Base-by-base conservation (phyloP, 2,113 vertebrate genomes). In the Nannobrachium achirus region DNA sequence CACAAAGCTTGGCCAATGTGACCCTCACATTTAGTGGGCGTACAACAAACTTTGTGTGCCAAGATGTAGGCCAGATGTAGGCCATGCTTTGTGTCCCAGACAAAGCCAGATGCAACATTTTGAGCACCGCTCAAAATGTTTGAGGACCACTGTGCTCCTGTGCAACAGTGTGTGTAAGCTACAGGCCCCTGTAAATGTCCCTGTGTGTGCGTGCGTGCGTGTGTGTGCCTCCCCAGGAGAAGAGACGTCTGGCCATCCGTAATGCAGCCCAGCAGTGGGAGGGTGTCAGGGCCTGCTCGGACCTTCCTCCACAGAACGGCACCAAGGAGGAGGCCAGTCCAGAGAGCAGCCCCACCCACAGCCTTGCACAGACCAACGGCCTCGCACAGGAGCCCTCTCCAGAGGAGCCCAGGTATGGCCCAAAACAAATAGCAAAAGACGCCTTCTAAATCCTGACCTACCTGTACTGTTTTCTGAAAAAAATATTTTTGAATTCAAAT, bases 221-320 rank as follows among this genome's bases (percentile, higher is more conserved):
- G n/a, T 55, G 1, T 72, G 10, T 56, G 0, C 56, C 0, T 72
- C 5, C 89, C 40, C 78, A 99, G 98, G 97, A 99, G 71, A 98
- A 98, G 90, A 95, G 96, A 51, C 93, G 96, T 6, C 88, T 97
- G 57, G 96, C 95, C 0, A 96, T 99, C 69, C 93, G 89, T 77
- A 97, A 97, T 61, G 94, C 97, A 42, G 96, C 97, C 3, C 95
- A 89, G n/a, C 94, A 95, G 39, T 99, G 98, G 98, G 95, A 97
- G 84, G 92, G 76, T 25, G 38, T 90, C 80, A 89, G 83, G 75
- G 83, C 92, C 72, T 84, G 86, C 52, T 76, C 90, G 73, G 92
- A 91, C 68, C 80, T 83, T 56, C 90, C 93, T 60, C 78, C 91
- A 44, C 91, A 93, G 58, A 94, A 95, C 1, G 86, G 91, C 10